These are phyloP conservation scores for Synergus itoensis DNA, from an alignment of 2,888 invertebrate genomes.

Conservation along the genomic window DNA sequence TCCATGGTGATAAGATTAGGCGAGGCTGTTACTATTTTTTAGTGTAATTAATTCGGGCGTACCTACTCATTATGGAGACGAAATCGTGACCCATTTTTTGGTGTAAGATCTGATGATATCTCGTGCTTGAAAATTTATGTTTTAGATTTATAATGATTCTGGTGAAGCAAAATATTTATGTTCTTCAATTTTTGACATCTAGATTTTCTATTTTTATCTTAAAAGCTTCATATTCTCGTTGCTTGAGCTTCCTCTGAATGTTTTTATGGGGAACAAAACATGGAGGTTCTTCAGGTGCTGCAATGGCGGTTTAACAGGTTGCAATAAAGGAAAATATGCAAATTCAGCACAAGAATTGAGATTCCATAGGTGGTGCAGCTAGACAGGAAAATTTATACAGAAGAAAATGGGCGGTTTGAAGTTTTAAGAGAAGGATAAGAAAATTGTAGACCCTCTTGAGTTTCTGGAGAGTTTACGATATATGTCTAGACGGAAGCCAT, in stretches of 20 bases:
- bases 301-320: background rate
- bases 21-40: background rate
- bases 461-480: slow-evolving; percentile 34
- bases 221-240: too few relatives aligned
- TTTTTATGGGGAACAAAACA: background rate
- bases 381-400: slow-evolving; percentile 23
- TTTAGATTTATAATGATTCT: background rate
- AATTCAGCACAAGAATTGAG: background rate
- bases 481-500: slow-evolving; percentile 45
- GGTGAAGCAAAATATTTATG: background rate
- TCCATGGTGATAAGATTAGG: background rate
- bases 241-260: background rate
- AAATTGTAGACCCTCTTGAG: background rate
- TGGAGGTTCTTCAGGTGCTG: background rate
- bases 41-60: slow-evolving; percentile 4
- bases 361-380: background rate
- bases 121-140: background rate
- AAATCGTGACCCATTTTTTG: background rate
- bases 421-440: background rate
- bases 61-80: background rate
- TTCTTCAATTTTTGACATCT: background rate
- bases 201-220: background rate
- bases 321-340: background rate
- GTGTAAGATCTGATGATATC: background rate
- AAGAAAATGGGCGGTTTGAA: background rate